Base-by-base conservation (phyloP, 1,140 invertebrate genomes). In the Drosophila baimaii region DNA sequence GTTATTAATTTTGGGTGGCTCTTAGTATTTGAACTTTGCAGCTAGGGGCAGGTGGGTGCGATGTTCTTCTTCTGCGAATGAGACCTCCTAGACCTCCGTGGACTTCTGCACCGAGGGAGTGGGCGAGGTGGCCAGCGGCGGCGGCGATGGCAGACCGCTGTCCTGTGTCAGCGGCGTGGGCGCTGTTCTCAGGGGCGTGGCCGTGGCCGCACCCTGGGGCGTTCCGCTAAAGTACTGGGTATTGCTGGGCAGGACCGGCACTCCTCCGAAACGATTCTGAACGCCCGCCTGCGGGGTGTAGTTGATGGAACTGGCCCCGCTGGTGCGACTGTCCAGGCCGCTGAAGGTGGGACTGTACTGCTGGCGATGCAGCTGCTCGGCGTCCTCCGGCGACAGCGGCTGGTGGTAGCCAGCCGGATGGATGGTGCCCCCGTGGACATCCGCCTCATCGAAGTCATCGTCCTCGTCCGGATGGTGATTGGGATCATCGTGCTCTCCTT, bases 261-360 rank as follows among this genome's bases (percentile, higher is more conserved):
- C 90, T 44, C 90, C 91, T 0, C 91, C 91, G 47, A 86, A 91
- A 27, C 85, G 90, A 68, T 83, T 91, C 55, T 91, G 89, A 21
- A 21, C 23, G 25, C 76, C 70, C 19, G 84, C 63, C 69, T 90
- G 85, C 0, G 90, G 84, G 9, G 73, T 82, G 54, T 91, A 91
- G 63, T 86, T 91, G 29, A 90, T 81, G 33, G 77, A 83, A 52
- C 85, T 90, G 58, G 69, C 81, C 17, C 51, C 82, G 52, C 86
- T 92, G 39, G 79, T 92, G 41, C 84, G 82, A 25, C 91, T 90
- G 47, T 92, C 91, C 29, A 80, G 47, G 8, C 84, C 91, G 56
- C 91, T 92, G 63, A 92, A 92, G 17, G 91, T 92, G 46, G 91
- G 91, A 29, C 91, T 92, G 46, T 92, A 92, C 47, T 91, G 86